A percentile compares a stretch with the other conserved stretches of the same genome.
These are phyloP conservation scores for Morus bassanus DNA, from an alignment of 2,797 vertebrate genomes.

Conservation along the genomic window DNA sequence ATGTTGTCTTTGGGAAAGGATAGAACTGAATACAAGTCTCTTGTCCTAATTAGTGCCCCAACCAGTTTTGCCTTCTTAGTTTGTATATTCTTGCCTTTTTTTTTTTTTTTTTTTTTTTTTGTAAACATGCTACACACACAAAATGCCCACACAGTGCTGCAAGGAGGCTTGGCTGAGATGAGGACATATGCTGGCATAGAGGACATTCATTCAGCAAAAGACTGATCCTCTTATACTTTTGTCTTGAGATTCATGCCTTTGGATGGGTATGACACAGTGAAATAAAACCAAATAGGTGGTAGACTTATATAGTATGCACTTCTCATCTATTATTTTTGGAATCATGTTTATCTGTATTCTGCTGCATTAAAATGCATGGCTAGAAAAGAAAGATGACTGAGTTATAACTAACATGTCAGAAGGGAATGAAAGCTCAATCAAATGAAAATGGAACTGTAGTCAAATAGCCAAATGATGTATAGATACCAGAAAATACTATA, in stretches of 20 bases:
- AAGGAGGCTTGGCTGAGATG: not conserved
- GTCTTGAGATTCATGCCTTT: not conserved
- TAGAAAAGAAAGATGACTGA: not conserved
- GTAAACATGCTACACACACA: not conserved
- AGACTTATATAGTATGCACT: no score
- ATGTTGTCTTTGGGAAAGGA: rapidly evolving
- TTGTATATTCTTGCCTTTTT: not conserved
- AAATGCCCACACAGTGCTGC: no score
- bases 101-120: not conserved
- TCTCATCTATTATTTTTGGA: not conserved
- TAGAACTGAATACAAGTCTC: not conserved
- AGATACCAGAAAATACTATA: not conserved
- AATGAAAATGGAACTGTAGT: not conserved
- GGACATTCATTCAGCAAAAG: not conserved
- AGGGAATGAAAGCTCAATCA: not conserved
- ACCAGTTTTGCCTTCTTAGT: not conserved
- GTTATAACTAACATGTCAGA: not conserved
- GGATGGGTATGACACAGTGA: not conserved
- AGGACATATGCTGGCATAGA: not conserved
- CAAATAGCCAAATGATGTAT: not conserved
- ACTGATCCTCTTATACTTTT: not conserved
- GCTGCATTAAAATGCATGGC: not conserved
- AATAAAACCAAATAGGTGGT: not conserved
- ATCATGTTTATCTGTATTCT: not conserved
- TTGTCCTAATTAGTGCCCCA: no score